Conservation (phyloP, 2,113 vertebrate species). For the Ctenodactylus gundi region DNA sequence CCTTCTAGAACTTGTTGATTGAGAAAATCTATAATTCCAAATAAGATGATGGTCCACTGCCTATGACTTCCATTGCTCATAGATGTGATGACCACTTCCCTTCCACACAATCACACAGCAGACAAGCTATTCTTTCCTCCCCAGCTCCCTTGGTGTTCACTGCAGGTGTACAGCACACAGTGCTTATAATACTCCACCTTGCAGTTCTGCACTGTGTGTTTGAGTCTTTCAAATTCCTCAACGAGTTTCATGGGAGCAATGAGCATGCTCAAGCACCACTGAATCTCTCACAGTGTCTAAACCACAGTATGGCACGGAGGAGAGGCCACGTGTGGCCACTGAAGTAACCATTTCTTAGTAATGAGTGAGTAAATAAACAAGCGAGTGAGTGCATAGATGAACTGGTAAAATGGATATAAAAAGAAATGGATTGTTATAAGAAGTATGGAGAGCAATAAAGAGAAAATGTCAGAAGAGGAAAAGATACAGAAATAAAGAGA, state of each 20-base stretch:
- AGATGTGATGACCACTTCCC: background rate
- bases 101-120: background rate
- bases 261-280: background rate
- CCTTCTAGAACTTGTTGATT: slow-evolving; percentile 20
- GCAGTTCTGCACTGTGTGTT: background rate
- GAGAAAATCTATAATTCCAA: slow-evolving; percentile 52
- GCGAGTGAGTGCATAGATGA: background rate
- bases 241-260: background rate
- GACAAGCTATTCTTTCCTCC: background rate
- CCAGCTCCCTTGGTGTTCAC: background rate
- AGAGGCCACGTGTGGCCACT: too few relatives aligned
- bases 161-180: background rate
- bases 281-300: background rate
- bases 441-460: slow-evolving; percentile 32
- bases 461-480: slow-evolving; percentile 41
- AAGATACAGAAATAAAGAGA: slow-evolving; percentile 3
- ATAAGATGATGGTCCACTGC: slow-evolving; percentile 21
- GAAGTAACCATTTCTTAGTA: slow-evolving; percentile 23
- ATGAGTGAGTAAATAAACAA: slow-evolving; percentile 36
- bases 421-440: background rate
- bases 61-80: background rate
- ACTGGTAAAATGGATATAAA: slow-evolving; percentile 36
- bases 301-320: background rate
- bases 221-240: background rate
- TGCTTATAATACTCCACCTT: background rate